Evolutionary conservation across 2,113 vertebrate species (phyloP).

Genomic region (Gorilla gorilla): DNA sequence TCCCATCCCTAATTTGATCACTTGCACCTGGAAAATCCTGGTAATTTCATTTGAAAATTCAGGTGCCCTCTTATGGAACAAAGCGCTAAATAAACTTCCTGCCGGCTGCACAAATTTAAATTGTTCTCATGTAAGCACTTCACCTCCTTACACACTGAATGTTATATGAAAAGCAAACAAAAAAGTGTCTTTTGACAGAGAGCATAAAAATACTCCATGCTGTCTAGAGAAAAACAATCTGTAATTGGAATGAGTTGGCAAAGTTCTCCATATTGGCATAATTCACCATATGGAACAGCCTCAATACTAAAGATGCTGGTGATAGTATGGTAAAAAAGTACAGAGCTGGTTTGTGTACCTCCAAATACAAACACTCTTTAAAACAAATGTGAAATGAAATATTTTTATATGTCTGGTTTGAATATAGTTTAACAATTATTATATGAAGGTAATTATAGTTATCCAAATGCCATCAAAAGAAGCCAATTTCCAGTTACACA

Average conservation of each 20-base stretch:
- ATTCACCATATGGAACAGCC: background rate
- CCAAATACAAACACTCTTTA: background rate
- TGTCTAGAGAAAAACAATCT: conserved; percentile 13
- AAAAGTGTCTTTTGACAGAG: conserved; percentile 22
- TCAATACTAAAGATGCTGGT: background rate
- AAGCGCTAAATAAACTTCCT: conserved; percentile 48
- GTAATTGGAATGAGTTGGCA: conserved; percentile 34
- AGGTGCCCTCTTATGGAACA: conserved; percentile 70
- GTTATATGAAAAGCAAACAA: conserved; percentile 36
- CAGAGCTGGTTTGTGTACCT: background rate
- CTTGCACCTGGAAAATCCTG: conserved; percentile 64
- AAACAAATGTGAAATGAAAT: background rate
- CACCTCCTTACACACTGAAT: background rate
- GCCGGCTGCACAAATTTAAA: conserved; percentile 57
- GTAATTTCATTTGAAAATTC: conserved; percentile 60
- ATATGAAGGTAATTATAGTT: background rate
- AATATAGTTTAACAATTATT: background rate
- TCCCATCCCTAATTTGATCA: conserved; percentile 70
- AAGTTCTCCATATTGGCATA: background rate
- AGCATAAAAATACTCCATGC: conserved; percentile 19
- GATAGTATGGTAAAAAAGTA: background rate
- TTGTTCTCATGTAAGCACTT: conserved; percentile 52
- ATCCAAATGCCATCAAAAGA: background rate
- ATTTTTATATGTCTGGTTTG: background rate
- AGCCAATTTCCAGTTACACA: background rate